These are phyloP conservation scores for Papilio dardanus DNA, from an alignment of 1,140 invertebrate species.

Conservation along the genomic window DNA sequence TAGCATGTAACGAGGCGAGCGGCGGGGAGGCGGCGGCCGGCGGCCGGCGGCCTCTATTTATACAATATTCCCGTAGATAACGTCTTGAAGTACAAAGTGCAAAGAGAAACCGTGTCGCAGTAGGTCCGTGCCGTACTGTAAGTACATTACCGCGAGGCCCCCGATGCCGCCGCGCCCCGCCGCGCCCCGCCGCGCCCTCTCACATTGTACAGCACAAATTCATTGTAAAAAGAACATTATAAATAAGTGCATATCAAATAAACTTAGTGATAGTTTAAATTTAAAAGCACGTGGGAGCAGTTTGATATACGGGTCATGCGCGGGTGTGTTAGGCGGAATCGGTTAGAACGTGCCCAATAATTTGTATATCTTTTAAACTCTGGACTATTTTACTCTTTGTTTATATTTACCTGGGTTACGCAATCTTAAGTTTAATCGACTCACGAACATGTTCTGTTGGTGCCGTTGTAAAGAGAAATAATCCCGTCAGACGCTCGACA, in stretches of 20 bases:
- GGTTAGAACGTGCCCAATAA: constrained; percentile 40
- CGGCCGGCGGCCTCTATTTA: constrained; percentile 46
- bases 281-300: constrained; percentile 55
- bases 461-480: neutral
- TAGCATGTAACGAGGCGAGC: constrained; percentile 53
- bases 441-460: constrained; percentile 2
- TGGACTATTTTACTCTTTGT: constrained; percentile 2
- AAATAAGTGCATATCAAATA: constrained; percentile 80
- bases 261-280: constrained; percentile 74
- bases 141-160: constrained; percentile 45
- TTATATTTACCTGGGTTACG: constrained; percentile 1
- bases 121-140: constrained; percentile 44
- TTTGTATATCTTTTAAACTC: constrained; percentile 10
- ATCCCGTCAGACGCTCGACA: constrained; percentile 47
- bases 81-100: constrained; percentile 60
- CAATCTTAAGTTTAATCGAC: constrained; percentile 14
- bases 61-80: constrained; percentile 45
- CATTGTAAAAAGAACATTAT: constrained; percentile 76
- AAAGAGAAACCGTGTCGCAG: constrained; percentile 48
- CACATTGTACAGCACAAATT: constrained; percentile 79
- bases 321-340: constrained; percentile 43
- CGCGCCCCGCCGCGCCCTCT: constrained; percentile 45
- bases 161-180: constrained; percentile 47
- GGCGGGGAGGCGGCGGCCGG: constrained; percentile 23
- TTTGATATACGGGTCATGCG: constrained; percentile 39